Conservation (phyloP, 1,140 invertebrate species). For the Antheraea pernyi region DNA sequence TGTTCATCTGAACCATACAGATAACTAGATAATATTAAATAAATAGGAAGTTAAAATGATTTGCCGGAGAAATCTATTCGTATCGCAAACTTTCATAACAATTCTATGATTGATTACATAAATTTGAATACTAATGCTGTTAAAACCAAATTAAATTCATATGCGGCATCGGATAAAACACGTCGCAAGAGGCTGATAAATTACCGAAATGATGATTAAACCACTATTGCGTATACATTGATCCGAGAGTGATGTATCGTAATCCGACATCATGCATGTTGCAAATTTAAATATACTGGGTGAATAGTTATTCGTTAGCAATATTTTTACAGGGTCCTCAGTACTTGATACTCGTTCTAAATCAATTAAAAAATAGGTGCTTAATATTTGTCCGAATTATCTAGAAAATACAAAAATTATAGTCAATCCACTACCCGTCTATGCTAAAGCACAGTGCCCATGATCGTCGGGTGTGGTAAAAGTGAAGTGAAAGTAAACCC, state of each 20-base stretch:
- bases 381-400: too few species aligned
- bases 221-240: constrained; percentile 43
- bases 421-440: too few species aligned
- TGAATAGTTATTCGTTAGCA: too few species aligned
- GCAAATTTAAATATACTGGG: constrained; percentile 17
- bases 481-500: too few species aligned
- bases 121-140: constrained; percentile 74
- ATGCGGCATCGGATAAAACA: constrained; percentile 70
- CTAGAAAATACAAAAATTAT: too few species aligned
- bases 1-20: too few species aligned
- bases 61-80: constrained; percentile 69
- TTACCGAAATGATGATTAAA: constrained; percentile 71
- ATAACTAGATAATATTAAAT: too few species aligned
- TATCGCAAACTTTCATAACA: constrained; percentile 76
- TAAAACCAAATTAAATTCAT: constrained; percentile 74
- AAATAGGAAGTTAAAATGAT: constrained; percentile 22
- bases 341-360: too few species aligned
- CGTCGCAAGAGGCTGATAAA: constrained; percentile 66
- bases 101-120: constrained; percentile 75
- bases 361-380: too few species aligned
- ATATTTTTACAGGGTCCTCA: too few species aligned
- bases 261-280: constrained; percentile 32
- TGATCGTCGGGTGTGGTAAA: too few species aligned
- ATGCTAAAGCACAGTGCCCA: too few species aligned
- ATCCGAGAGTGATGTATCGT: constrained; percentile 31